Evolutionary conservation across 2,888 invertebrate species (phyloP).

Genomic region (Axea sp.): DNA sequence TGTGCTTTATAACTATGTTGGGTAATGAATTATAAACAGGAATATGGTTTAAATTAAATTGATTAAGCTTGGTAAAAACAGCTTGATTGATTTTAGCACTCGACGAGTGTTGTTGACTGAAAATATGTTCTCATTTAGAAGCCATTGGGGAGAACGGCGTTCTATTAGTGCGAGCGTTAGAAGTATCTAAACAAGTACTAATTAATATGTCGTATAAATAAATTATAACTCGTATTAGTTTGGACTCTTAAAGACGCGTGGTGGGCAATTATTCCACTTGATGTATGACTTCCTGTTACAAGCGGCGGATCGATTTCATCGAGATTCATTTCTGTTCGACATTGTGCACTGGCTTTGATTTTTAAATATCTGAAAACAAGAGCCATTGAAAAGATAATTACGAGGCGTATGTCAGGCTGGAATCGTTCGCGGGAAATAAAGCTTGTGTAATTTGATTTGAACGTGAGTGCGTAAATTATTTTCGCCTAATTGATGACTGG

Average conservation of each 20-base stretch:
- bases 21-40: slow-evolving; percentile 12
- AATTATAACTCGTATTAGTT: slow-evolving; percentile 49
- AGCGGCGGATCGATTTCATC: slow-evolving; percentile 47
- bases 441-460: too few relatives aligned
- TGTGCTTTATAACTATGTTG: not conserved
- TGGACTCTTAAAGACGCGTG: slow-evolving; percentile 21
- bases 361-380: slow-evolving; percentile 26
- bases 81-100: slow-evolving; percentile 31
- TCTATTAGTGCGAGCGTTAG: slow-evolving; percentile 7
- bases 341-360: slow-evolving; percentile 25
- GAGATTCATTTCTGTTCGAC: slow-evolving; percentile 38
- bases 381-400: slow-evolving; percentile 36
- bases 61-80: slow-evolving; percentile 9
- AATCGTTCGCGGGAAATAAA: too few relatives aligned
- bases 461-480: too few relatives aligned
- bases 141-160: too few relatives aligned
- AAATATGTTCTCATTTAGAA: slow-evolving; percentile 18
- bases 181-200: slow-evolving; percentile 36
- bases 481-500: too few relatives aligned
- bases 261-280: slow-evolving; percentile 45
- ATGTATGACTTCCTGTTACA: slow-evolving; percentile 45
- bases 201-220: slow-evolving; percentile 47
- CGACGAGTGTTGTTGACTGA: slow-evolving; percentile 10
- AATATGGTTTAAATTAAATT: slow-evolving; percentile 16
- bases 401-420: slow-evolving; percentile 19